Evolutionary conservation across 2,113 vertebrate genomes (phyloP).

Genomic region (Piliocolobus tephrosceles): DNA sequence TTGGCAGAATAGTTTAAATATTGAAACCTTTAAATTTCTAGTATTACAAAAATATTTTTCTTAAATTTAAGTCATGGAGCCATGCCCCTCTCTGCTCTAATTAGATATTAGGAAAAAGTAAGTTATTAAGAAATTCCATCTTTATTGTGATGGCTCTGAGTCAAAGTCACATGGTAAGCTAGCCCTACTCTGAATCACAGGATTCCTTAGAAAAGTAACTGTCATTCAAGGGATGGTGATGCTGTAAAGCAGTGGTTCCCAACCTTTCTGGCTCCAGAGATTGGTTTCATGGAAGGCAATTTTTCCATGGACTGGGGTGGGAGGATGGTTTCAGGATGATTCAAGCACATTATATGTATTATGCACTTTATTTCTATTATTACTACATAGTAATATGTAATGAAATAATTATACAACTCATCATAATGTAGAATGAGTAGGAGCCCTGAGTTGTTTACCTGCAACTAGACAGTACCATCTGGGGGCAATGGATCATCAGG

Average conservation of each 20-base stretch:
- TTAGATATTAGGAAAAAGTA: not conserved
- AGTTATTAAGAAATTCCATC: not conserved
- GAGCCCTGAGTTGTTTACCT: no score
- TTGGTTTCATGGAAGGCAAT: not conserved
- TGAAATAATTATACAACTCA: no score
- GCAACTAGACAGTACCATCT: no score
- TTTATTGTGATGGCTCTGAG: not conserved
- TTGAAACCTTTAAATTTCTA: not conserved
- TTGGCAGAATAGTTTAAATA: not conserved
- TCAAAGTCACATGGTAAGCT: not conserved
- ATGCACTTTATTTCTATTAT: no score
- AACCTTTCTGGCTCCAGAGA: not conserved
- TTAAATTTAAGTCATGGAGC: not conserved
- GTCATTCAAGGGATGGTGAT: not conserved
- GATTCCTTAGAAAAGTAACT: not conserved
- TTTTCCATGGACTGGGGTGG: no score
- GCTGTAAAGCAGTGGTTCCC: not conserved
- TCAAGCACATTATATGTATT: no score
- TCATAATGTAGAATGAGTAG: no score
- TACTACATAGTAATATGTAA: no score
- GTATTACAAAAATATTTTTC: not conserved
- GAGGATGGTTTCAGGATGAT: no score
- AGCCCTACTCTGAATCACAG: not conserved
- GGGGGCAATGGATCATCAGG: no score
- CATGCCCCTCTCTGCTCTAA: not conserved